Evolutionary conservation across 1,140 invertebrate species (phyloP).

Genomic region (Capitella teleta): DNA sequence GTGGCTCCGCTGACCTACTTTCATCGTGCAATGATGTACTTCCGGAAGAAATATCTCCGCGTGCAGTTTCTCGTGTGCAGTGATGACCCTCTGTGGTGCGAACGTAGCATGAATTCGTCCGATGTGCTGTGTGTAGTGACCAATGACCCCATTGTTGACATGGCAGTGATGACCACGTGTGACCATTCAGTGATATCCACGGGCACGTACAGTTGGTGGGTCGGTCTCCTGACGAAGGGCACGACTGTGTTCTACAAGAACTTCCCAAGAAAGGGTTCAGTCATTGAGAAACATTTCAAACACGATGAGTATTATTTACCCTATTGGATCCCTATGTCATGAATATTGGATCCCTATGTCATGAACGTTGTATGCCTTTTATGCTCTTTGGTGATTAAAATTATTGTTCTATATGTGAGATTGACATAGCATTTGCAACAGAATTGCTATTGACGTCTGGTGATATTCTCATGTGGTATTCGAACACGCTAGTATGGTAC

Average conservation of each 20-base stretch:
- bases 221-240: conserved; percentile 44
- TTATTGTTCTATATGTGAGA: too few relatives aligned
- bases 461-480: too few relatives aligned
- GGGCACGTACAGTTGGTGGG: conserved; percentile 56
- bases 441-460: too few relatives aligned
- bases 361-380: too few relatives aligned
- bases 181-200: conserved; percentile 58
- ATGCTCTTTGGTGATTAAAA: too few relatives aligned
- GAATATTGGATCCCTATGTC: too few relatives aligned
- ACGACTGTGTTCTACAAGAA: conserved; percentile 14
- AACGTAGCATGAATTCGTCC: neutral
- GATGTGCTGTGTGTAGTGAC: neutral
- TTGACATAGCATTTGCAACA: too few relatives aligned
- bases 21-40: conserved; percentile 2
- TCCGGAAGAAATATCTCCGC: neutral
- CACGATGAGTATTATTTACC: too few relatives aligned
- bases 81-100: conserved; percentile 9
- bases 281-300: too few relatives aligned
- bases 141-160: conserved; percentile 31
- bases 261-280: too few relatives aligned
- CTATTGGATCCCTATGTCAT: too few relatives aligned
- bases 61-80: conserved; percentile 9
- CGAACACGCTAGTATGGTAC: too few relatives aligned
- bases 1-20: conserved; percentile 6
- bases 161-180: conserved; percentile 52